Base-by-base conservation (phyloP, 2,113 vertebrate species). In the Ptilorrhoa leucosticta region DNA sequence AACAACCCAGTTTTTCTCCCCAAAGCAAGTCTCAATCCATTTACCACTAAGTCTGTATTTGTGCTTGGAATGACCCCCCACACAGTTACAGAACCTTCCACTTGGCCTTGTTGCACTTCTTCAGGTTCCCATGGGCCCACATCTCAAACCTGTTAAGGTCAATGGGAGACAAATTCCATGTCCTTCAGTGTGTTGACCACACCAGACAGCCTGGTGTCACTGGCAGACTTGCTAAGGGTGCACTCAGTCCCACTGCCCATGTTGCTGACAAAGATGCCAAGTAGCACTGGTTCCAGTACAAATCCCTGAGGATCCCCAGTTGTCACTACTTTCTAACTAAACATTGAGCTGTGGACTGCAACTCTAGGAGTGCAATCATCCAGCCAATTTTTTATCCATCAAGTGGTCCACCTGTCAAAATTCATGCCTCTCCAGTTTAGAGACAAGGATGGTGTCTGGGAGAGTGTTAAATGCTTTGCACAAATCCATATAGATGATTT, bases 21-120 rank as follows among this genome's bases (percentile, higher is more conserved):
- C 26, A 72, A 37, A 26, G 7, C 8, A 64, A 27, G 5, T 18
- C 21, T 35, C 0, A 1, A 37, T 37, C 7, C 2, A 10, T 44
- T 57, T 56, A 50, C 26, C 22, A 57, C 42, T 30, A 24, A 35
- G 31, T 26, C 31, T 57, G 7, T 33, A 16, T 28, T 65, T 40
- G 17, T 72, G 27, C 20, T 44, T 37, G 50, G 57, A 71, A 72
- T 48, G 18, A 40, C 12, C 19, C 19, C 15, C 50, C 44, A 13
- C 7, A 15, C 6, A 58, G 27, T 22, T 24, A 48, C 6, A 50
- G 51, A 50, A 81, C 11, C 9, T 19, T 50, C 42, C 27, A 26
- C 18, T 33, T 0, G 0, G 42, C 15, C 15, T 57, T 72, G 14
- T 1, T 42, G 42, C 21, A 42, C 4, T 22, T 64, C 50, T 26